phyloP scores from a whole-genome alignment of 2,797 vertebrate species.

The Myotis pilosus region DNA sequence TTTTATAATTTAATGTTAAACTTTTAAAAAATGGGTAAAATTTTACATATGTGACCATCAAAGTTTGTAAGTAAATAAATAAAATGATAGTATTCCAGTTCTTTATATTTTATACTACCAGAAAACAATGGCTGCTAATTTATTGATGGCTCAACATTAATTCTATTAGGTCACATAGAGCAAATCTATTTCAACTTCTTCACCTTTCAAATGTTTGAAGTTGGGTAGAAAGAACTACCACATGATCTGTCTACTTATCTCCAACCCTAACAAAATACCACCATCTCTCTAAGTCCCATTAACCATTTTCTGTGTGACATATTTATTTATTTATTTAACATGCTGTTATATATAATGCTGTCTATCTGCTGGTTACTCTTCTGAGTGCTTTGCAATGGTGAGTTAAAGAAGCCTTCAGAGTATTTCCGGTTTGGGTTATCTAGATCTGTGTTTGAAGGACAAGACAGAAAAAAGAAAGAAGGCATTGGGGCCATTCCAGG shows the following conservation, averaged over 20 bases:
- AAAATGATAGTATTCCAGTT: background rate
- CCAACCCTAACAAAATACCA: background rate
- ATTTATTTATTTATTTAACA: background rate
- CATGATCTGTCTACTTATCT: background rate
- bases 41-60: background rate
- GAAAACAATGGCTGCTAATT: background rate
- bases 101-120: background rate
- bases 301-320: background rate
- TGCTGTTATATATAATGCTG: background rate
- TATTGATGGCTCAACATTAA: background rate
- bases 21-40: conserved; percentile 5
- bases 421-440: background rate
- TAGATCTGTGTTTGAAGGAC: background rate
- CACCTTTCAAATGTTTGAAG: background rate
- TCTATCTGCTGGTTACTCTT: background rate
- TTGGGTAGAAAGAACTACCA: background rate
- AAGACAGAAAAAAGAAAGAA: background rate
- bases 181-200: background rate
- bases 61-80: background rate
- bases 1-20: background rate
- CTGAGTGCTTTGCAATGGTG: background rate
- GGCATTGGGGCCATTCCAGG: background rate
- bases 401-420: background rate
- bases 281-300: background rate
- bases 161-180: background rate